Conservation (phyloP, 1,140 invertebrate genomes). For the Brachionus angularis region DNA sequence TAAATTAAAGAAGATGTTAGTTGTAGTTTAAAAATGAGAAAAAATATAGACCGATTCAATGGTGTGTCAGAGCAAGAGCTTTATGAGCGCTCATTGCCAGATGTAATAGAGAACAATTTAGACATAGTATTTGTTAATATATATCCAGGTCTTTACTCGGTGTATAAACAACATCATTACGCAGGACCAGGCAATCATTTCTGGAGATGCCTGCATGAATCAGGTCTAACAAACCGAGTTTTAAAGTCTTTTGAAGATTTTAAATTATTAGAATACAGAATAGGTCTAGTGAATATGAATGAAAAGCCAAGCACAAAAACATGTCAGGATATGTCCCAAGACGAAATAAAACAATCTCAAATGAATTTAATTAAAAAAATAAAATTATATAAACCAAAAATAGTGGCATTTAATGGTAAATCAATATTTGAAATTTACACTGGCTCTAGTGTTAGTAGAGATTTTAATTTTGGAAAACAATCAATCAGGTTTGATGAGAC, state of each 20-base stretch:
- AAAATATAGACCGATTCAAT: constrained; percentile 92
- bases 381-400: constrained; percentile 84
- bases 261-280: background rate
- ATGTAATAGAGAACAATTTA: constrained; percentile 82
- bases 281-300: constrained; percentile 34
- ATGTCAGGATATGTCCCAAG: constrained; percentile 59
- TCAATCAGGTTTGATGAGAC: constrained; percentile 85
- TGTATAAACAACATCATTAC: constrained; percentile 95
- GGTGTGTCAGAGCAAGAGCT: constrained; percentile 95
- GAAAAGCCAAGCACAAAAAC: constrained; percentile 8
- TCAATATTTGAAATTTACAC: constrained; percentile 62
- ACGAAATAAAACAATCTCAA: constrained; percentile 94
- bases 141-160: constrained; percentile 90
- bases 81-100: constrained; percentile 80
- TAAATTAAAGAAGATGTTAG: too few species aligned
- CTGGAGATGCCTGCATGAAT: constrained; percentile 63
- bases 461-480: constrained; percentile 91
- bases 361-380: constrained; percentile 84
- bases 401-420: constrained; percentile 97
- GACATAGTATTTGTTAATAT: constrained; percentile 60
- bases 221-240: background rate
- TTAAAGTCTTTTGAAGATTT: constrained; percentile 2
- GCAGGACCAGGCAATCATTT: constrained; percentile 97
- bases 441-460: constrained; percentile 77
- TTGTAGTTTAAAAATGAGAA: constrained; percentile 70